These are phyloP conservation scores for Lysandra bellargus DNA, from an alignment of 2,888 invertebrate genomes.

Conservation along the genomic window DNA sequence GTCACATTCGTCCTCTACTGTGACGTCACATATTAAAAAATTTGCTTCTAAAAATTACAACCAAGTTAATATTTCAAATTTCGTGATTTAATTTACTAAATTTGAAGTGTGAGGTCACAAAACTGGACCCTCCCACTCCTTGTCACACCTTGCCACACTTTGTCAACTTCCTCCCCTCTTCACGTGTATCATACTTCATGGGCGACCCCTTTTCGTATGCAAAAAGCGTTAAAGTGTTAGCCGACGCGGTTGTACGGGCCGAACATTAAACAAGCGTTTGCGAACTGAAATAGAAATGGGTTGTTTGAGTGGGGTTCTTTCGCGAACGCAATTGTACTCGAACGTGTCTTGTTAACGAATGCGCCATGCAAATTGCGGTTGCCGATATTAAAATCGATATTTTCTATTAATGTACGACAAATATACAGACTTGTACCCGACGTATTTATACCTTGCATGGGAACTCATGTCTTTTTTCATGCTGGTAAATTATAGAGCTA, in stretches of 20 bases:
- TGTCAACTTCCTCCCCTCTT: too few species aligned
- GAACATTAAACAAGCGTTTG: slow-evolving; percentile 78
- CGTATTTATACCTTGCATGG: background rate
- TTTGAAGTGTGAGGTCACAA: too few species aligned
- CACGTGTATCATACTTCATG: too few species aligned
- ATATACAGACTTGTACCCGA: background rate
- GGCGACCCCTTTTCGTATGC: slow-evolving; percentile 65
- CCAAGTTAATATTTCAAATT: too few species aligned
- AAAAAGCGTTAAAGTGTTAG: slow-evolving; percentile 79
- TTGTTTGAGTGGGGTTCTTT: slow-evolving; percentile 80
- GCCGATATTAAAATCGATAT: slow-evolving; percentile 44
- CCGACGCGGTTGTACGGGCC: slow-evolving; percentile 77
- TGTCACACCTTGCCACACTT: too few species aligned
- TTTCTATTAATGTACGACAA: slow-evolving; percentile 14
- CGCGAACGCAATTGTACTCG: slow-evolving; percentile 77
- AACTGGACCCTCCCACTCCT: too few species aligned
- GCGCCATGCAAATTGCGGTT: slow-evolving; percentile 70
- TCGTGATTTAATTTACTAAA: too few species aligned
- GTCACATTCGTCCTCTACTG: too few species aligned
- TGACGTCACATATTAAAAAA: too few species aligned
- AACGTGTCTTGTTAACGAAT: slow-evolving; percentile 80
- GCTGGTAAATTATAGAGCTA: background rate
- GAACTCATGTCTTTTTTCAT: background rate
- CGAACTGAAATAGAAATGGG: slow-evolving; percentile 78
- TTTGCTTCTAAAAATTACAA: too few species aligned